These are phyloP conservation scores for Cheilosia grossa DNA, from an alignment of 2,888 invertebrate species.

Conservation along the genomic window DNA sequence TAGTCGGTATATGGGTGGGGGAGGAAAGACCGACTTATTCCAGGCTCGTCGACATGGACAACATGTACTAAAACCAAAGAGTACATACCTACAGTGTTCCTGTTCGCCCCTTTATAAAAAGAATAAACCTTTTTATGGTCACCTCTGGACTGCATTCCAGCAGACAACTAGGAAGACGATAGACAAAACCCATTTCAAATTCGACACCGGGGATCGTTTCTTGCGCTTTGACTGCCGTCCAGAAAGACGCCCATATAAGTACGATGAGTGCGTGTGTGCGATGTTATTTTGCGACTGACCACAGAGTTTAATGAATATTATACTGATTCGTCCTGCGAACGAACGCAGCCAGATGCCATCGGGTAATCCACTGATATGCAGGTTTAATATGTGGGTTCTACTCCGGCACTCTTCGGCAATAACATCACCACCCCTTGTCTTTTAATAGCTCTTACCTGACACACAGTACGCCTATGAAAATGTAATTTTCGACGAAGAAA, in stretches of 20 bases:
- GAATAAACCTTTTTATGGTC: constrained; percentile 64
- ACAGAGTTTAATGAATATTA: constrained; percentile 73
- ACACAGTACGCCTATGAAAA: constrained; percentile 67
- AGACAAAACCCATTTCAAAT: constrained; percentile 51
- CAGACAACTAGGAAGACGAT: constrained; percentile 12
- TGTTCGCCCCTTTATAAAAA: constrained; percentile 14
- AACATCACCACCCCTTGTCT: constrained; percentile 60
- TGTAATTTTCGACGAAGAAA: constrained; percentile 68
- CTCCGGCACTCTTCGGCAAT: constrained; percentile 25
- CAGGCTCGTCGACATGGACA: constrained; percentile 42
- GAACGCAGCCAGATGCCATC: constrained; percentile 2
- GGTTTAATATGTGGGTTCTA: constrained; percentile 55
- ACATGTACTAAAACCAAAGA: constrained; percentile 49
- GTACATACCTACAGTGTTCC: constrained; percentile 8
- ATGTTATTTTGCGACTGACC: constrained; percentile 70
- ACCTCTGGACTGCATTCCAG: constrained; percentile 43
- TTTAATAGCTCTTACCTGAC: constrained; percentile 72
- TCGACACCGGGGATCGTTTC: constrained; percentile 58
- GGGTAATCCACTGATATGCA: constrained; percentile 47
- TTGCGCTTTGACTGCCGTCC: constrained; percentile 28
- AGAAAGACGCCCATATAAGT: constrained; percentile 5
- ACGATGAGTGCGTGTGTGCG: constrained; percentile 31
- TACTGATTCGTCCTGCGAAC: constrained; percentile 45
- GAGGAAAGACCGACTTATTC: background rate
- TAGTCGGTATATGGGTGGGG: background rate